Percentiles rank a stretch among this genome's conserved stretches.
phyloP scores from a whole-genome alignment of 2,888 invertebrate species.

The Philereme transversata region DNA sequence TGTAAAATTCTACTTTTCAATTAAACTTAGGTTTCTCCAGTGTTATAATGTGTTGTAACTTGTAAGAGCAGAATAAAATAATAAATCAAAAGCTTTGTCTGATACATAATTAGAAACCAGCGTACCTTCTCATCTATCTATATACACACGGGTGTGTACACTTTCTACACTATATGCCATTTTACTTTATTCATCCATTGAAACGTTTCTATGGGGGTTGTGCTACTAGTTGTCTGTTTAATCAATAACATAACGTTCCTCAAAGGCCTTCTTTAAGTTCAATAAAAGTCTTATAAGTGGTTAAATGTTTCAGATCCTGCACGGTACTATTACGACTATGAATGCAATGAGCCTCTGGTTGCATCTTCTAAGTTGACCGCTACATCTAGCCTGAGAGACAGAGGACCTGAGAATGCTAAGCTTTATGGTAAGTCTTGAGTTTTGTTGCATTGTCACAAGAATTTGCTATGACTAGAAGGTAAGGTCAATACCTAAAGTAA shows the following conservation, averaged over 20 bases:
- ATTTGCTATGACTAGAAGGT: background rate
- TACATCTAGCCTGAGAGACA: conserved; percentile 90
- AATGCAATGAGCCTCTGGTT: conserved; percentile 92
- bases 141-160: too few relatives aligned
- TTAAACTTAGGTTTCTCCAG: background rate
- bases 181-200: too few relatives aligned
- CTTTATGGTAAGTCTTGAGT: conserved; percentile 88
- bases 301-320: conserved; percentile 61
- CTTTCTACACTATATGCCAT: too few relatives aligned
- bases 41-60: background rate
- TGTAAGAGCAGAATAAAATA: too few relatives aligned
- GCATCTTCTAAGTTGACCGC: conserved; percentile 89
- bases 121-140: too few relatives aligned
- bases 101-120: too few relatives aligned
- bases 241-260: conserved; percentile 1
- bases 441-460: conserved; percentile 1
- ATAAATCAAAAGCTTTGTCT: too few relatives aligned
- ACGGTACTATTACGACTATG: conserved; percentile 81
- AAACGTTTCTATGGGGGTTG: too few relatives aligned
- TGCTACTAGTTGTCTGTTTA: background rate
- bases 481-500: too few relatives aligned
- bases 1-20: background rate
- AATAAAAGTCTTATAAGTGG: background rate
- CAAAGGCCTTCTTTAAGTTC: background rate
- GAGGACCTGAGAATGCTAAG: conserved; percentile 93